Evolutionary conservation across 2,888 invertebrate species (phyloP).

Genomic region (Orchestes rusci): DNA sequence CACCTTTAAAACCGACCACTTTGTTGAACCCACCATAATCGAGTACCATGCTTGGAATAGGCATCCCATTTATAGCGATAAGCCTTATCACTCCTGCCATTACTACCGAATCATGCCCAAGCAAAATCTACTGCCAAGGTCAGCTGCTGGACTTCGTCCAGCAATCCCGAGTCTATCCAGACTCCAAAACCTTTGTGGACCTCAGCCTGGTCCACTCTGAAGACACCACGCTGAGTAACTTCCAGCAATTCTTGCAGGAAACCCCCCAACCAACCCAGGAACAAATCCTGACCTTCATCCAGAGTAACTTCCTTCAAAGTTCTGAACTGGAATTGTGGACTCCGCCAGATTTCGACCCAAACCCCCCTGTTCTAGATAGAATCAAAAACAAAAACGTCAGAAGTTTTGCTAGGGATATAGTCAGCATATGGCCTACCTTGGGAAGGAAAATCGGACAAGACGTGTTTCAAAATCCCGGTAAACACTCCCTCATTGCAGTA

Average conservation of each 20-base stretch:
- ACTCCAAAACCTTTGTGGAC: conserved; percentile 81
- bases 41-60: too few species aligned
- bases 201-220: conserved; percentile 48
- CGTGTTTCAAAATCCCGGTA: conserved; percentile 46
- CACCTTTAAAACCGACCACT: too few species aligned
- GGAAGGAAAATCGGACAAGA: conserved; percentile 54
- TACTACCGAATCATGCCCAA: conserved; percentile 47
- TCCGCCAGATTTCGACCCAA: conserved; percentile 50
- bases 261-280: conserved; percentile 45
- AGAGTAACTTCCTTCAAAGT: conserved; percentile 51
- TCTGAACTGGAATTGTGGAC: conserved; percentile 54
- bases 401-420: conserved; percentile 54
- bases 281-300: conserved; percentile 49
- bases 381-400: conserved; percentile 55
- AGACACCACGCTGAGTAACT: conserved; percentile 50
- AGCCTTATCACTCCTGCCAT: too few species aligned
- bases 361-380: conserved; percentile 53
- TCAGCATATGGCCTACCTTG: conserved; percentile 54
- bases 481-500: conserved; percentile 39
- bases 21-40: too few species aligned
- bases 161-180: conserved; percentile 56
- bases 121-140: conserved; percentile 68
- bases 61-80: too few species aligned
- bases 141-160: conserved; percentile 67
- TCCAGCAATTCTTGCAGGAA: conserved; percentile 48